phyloP scores from a whole-genome alignment of 2,113 vertebrate species.

The Platycercus adscitus region DNA sequence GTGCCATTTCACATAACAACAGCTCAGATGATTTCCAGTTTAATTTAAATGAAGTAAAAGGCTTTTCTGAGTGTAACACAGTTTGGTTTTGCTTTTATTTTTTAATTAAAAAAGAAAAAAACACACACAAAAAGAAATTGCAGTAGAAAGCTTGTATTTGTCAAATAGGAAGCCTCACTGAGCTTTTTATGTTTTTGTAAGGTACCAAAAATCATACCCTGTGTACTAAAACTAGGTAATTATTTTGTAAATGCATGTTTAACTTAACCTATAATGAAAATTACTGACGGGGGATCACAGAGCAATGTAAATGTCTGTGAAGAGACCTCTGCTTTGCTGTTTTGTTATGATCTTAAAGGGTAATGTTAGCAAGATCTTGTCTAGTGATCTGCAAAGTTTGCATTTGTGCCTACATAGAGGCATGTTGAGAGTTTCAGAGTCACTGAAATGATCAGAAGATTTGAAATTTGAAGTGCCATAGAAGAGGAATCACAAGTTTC shows the following conservation, averaged over 20 bases:
- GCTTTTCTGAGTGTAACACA: background rate
- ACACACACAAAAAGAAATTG: background rate
- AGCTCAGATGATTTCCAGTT: background rate
- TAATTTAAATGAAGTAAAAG: background rate
- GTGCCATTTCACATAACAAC: background rate
- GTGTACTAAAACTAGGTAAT: background rate
- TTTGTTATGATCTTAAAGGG: background rate
- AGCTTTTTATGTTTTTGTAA: background rate
- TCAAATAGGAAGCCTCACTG: background rate
- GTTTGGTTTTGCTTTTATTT: background rate
- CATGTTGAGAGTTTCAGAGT: fast-evolving
- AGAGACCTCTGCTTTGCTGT: background rate
- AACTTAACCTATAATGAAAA: background rate
- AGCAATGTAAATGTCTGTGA: background rate
- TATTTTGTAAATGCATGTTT: background rate
- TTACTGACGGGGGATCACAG: background rate
- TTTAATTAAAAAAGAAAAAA: background rate
- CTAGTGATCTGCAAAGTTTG: background rate
- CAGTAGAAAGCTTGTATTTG: background rate
- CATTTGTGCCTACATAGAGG: background rate
- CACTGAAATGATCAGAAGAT: background rate
- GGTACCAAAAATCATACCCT: background rate
- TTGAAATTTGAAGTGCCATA: background rate
- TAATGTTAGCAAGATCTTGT: background rate
- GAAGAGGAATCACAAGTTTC: background rate